Evolutionary conservation across 2,113 vertebrate genomes (phyloP).

Genomic region (Eupsittula cactorum): DNA sequence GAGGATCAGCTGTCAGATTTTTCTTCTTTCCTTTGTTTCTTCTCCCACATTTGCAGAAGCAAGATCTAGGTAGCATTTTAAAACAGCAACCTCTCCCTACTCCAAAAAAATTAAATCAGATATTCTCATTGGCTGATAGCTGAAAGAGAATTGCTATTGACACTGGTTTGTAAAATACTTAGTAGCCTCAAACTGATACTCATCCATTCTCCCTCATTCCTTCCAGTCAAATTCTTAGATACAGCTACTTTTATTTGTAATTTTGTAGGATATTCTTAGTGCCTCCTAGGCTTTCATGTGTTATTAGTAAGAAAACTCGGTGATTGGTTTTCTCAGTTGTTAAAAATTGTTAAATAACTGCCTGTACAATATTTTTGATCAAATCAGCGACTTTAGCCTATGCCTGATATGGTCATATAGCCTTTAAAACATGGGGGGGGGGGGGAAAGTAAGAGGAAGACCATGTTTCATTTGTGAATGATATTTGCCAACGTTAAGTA

Average conservation of each 20-base stretch:
- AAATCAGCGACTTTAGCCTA: background rate
- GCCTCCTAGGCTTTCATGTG: background rate
- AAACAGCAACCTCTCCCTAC: background rate
- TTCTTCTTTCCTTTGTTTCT: background rate
- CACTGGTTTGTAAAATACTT: background rate
- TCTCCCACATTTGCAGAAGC: background rate
- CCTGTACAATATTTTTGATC: background rate
- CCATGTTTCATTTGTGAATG: background rate
- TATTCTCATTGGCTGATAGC: background rate
- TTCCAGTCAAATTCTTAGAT: background rate
- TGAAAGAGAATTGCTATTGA: background rate
- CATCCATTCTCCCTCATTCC: background rate
- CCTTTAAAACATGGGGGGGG: background rate
- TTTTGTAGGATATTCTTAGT: background rate
- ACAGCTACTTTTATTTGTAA: background rate
- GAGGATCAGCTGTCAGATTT: background rate
- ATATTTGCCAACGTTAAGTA: background rate
- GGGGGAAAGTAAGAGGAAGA: background rate
- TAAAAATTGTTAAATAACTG: background rate
- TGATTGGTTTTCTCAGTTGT: background rate
- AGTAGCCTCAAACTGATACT: background rate
- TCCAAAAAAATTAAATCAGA: background rate
- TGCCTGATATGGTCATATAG: background rate
- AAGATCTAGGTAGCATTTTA: background rate
- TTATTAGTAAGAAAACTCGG: background rate